A percentile compares a stretch with the other conserved stretches of the same genome.
Conservation (phyloP, 2,888 invertebrate genomes). For the Brassicogethes aeneus region DNA sequence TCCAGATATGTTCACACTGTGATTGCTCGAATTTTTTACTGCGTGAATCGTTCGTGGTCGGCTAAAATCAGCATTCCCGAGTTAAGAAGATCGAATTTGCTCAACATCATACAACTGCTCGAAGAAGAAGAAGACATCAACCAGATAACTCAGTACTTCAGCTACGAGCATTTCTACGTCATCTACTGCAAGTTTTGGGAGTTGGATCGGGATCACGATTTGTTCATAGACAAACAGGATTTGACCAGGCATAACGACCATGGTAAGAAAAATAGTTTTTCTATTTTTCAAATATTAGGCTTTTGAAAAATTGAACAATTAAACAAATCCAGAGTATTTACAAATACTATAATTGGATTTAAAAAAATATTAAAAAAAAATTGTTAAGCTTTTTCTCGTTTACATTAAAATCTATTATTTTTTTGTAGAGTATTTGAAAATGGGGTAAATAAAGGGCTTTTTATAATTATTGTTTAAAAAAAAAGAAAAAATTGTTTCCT, state of each 20-base stretch:
- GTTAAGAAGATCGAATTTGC: constrained; percentile 81
- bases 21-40: constrained; percentile 94
- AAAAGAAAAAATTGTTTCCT: no score
- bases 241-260: constrained; percentile 92
- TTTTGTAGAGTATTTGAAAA: no score
- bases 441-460: no score
- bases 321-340: no score
- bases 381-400: no score
- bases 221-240: constrained; percentile 91
- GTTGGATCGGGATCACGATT: constrained; percentile 94
- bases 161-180: constrained; percentile 99
- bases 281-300: no score
- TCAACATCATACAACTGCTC: constrained; percentile 70
- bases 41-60: constrained; percentile 88
- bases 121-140: constrained; percentile 98
- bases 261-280: constrained; percentile 62
- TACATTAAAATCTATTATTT: no score
- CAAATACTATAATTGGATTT: no score
- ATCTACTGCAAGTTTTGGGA: constrained; percentile 99
- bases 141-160: constrained; percentile 82
- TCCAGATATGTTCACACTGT: constrained; percentile 96
- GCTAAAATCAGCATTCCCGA: constrained; percentile 84
- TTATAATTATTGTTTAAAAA: no score
- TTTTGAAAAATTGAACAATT: neutral
- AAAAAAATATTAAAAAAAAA: no score